A percentile compares a stretch with the other conserved stretches of the same genome.
Evolutionary conservation across 2,113 vertebrate species (phyloP).

Genomic region (Pseudois nayaur): DNA sequence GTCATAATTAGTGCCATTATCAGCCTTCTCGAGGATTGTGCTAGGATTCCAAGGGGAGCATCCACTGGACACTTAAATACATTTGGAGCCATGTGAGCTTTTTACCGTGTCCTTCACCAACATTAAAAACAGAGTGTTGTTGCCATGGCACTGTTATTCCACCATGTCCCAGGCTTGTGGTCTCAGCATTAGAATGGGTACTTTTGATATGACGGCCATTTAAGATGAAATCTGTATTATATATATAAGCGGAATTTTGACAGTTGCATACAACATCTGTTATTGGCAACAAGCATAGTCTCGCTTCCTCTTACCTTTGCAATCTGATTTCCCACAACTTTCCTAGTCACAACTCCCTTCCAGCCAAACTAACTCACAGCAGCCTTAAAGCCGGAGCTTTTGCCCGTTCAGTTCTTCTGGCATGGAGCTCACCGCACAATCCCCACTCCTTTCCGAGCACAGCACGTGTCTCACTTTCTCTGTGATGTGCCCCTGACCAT

Average conservation of each 20-base stretch:
- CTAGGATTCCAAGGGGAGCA: background rate
- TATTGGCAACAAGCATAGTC: background rate
- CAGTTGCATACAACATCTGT: background rate
- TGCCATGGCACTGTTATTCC: constrained; percentile 85
- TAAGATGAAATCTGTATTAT: constrained; percentile 17
- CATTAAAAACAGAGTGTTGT: background rate
- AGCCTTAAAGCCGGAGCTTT: background rate
- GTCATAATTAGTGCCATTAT: background rate
- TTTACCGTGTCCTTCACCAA: background rate
- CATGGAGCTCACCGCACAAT: background rate
- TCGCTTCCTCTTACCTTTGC: background rate
- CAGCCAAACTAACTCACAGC: background rate
- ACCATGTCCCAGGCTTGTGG: constrained; percentile 87
- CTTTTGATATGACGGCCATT: constrained; percentile 79
- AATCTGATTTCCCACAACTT: background rate
- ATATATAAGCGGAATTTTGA: background rate
- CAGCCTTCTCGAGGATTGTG: background rate
- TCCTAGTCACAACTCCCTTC: background rate
- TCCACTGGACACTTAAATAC: background rate
- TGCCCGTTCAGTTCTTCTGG: background rate
- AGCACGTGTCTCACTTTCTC: background rate
- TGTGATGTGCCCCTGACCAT: background rate
- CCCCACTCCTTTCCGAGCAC: background rate
- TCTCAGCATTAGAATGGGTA: constrained; percentile 85
- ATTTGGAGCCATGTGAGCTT: background rate